Conservation (phyloP, 2,888 invertebrate species). For the Yponomeuta sedellus region DNA sequence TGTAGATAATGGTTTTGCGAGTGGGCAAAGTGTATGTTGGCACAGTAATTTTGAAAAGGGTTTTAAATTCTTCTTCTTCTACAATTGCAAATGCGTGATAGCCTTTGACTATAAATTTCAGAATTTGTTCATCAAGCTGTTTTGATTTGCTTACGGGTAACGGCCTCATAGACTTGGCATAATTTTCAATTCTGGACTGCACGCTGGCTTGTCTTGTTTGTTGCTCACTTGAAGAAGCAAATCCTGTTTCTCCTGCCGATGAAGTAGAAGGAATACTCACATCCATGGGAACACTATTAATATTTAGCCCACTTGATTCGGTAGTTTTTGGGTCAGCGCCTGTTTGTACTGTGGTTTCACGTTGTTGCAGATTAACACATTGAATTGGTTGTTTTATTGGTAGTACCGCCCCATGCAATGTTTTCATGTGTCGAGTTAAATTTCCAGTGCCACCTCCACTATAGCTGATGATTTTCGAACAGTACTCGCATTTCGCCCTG, state of each 20-base stretch:
- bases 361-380: slow-evolving; percentile 3
- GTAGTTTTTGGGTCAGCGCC: too few relatives aligned
- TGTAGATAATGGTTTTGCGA: slow-evolving; percentile 13
- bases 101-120: slow-evolving; percentile 21
- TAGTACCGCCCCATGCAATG: slow-evolving; percentile 20
- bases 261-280: too few relatives aligned
- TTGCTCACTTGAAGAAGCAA: too few relatives aligned
- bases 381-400: slow-evolving; percentile 17
- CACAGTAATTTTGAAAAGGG: background rate
- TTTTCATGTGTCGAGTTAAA: too few relatives aligned
- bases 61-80: slow-evolving; percentile 20
- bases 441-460: too few relatives aligned
- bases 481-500: slow-evolving; percentile 13
- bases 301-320: too few relatives aligned
- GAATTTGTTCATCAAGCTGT: slow-evolving; percentile 18
- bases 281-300: too few relatives aligned
- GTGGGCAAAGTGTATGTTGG: slow-evolving; percentile 12
- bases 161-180: slow-evolving; percentile 16
- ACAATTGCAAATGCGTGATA: slow-evolving; percentile 20
- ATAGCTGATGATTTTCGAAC: slow-evolving; percentile 10
- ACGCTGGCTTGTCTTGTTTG: background rate
- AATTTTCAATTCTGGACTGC: slow-evolving; percentile 18
- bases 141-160: slow-evolving; percentile 19
- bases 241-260: too few relatives aligned
- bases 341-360: background rate